Evolutionary conservation across 2,797 vertebrate genomes (phyloP).

Genomic region (Lophotriccus pileatus): DNA sequence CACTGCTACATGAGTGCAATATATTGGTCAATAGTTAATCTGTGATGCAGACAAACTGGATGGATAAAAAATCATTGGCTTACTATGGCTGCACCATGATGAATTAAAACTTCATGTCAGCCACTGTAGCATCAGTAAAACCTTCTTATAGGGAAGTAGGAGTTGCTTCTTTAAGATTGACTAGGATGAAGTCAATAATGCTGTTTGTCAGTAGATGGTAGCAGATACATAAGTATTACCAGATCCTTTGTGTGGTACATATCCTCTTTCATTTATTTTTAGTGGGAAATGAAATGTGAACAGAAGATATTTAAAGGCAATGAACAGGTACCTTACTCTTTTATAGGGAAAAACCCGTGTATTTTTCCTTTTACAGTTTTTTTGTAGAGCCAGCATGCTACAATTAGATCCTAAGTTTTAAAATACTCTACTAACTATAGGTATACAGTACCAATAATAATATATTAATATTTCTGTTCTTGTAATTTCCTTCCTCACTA

Average conservation of each 20-base stretch:
- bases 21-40: background rate
- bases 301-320: background rate
- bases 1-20: background rate
- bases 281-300: background rate
- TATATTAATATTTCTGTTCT: background rate
- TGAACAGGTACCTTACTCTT: background rate
- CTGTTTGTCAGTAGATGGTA: conserved; percentile 58
- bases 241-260: background rate
- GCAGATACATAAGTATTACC: conserved; percentile 13
- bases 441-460: background rate
- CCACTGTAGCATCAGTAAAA: background rate
- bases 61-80: background rate
- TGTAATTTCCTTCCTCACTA: background rate
- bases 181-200: background rate
- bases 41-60: background rate
- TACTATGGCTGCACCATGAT: background rate
- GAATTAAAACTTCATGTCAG: background rate
- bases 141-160: background rate
- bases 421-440: background rate
- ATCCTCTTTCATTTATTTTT: background rate
- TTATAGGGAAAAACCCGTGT: background rate
- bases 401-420: background rate
- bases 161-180: background rate
- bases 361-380: background rate
- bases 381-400: background rate